phyloP scores from a whole-genome alignment of 2,888 invertebrate genomes.

The Drosophila multiciliata region DNA sequence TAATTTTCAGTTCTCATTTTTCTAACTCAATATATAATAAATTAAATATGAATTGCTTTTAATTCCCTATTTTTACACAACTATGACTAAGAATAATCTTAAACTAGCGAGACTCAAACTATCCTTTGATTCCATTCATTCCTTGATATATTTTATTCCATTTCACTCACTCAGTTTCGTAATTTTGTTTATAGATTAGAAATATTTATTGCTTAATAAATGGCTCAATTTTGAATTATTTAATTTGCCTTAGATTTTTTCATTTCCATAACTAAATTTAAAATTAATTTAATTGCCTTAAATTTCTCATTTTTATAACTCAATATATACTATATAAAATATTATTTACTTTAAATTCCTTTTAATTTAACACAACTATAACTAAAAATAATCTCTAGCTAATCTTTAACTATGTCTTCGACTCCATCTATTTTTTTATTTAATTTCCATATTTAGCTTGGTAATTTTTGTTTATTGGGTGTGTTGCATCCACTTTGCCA shows the following conservation, averaged over 20 bases:
- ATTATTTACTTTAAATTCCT: too few relatives aligned
- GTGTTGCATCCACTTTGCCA: conserved; percentile 31
- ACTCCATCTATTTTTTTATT: background rate
- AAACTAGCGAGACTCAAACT: background rate
- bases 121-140: background rate
- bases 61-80: background rate
- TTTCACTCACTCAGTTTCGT: background rate
- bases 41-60: background rate
- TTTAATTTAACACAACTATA: background rate
- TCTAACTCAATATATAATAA: background rate
- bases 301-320: background rate
- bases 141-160: background rate
- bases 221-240: too few relatives aligned
- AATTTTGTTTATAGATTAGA: conserved; percentile 17
- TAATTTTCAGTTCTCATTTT: background rate
- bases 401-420: background rate
- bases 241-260: too few relatives aligned
- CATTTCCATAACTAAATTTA: too few relatives aligned
- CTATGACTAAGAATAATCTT: background rate
- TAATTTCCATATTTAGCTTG: background rate
- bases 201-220: too few relatives aligned
- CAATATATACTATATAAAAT: too few relatives aligned
- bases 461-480: conserved; percentile 49
- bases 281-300: background rate
- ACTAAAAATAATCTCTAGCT: background rate